These are phyloP conservation scores for Apodemia zela DNA, from an alignment of 2,888 invertebrate species.

Conservation along the genomic window DNA sequence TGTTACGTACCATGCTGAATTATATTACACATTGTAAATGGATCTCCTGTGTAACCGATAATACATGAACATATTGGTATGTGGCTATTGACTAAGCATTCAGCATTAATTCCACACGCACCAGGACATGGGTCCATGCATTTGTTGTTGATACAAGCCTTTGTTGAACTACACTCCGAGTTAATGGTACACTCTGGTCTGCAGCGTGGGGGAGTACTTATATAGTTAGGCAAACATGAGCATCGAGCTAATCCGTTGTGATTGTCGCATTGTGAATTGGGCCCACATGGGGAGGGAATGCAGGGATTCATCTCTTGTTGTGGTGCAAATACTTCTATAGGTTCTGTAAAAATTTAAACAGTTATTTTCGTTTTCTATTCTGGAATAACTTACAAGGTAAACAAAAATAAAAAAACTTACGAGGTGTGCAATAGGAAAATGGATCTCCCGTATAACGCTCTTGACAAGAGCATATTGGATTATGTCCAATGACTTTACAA, in stretches of 20 bases:
- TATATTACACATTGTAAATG: constrained; percentile 79
- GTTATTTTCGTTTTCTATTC: not conserved
- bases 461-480: constrained; percentile 89
- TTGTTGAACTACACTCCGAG: constrained; percentile 85
- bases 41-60: constrained; percentile 86
- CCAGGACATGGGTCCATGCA: constrained; percentile 89
- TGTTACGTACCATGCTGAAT: constrained; percentile 46
- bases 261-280: constrained; percentile 86
- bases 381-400: no score
- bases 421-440: constrained; percentile 81
- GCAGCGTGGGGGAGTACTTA: constrained; percentile 88
- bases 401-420: constrained; percentile 49
- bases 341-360: constrained; percentile 40
- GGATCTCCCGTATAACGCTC: constrained; percentile 88
- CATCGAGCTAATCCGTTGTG: constrained; percentile 84
- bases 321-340: constrained; percentile 45
- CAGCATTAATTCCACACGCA: constrained; percentile 87
- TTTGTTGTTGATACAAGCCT: constrained; percentile 85
- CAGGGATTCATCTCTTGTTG: constrained; percentile 79
- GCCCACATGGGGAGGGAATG: constrained; percentile 88
- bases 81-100: constrained; percentile 86
- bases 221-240: constrained; percentile 85
- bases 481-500: constrained; percentile 90
- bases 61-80: constrained; percentile 85
- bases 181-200: constrained; percentile 86